Base-by-base conservation (phyloP, 2,888 invertebrate species). In the Drosophila mayaguana region DNA sequence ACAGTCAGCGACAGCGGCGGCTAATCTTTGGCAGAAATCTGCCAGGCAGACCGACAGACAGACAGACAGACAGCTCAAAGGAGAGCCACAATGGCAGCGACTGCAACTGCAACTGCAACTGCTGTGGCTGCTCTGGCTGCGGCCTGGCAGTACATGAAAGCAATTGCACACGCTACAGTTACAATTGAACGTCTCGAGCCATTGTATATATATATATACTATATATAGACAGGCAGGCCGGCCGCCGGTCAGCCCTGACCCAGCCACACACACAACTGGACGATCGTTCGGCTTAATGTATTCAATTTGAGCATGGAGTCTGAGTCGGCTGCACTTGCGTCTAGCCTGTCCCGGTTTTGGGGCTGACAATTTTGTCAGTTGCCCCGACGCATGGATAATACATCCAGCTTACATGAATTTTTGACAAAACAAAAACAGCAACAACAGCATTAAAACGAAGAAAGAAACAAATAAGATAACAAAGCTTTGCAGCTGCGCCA, bases 1-100 rank as follows among this genome's bases (percentile, higher is more conserved):
- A 78, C 78, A 78, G 72, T 72, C 78, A 72, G 64, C 68, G 78
- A 71, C 78, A 78, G 75, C 68, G 67, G 45, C 63, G 64, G 68
- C 78, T 82, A 81, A 82, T 82, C 81, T 82, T 57, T 69, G 67
- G 69, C 79, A 68, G 76, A 79, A 74, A 82, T 82, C 84, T 80
- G 72, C 78, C 78, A 68, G 77, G 65, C 72, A 69, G 51, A n/a
- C 54, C 36, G 48, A 46, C 46, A 46, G 77, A 50, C 28, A 5
- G 32, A 3, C n/a, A 12, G 55, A n/a, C 55, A 61, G 78, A 70
- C 78, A 78, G 78, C 78, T 78, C 65, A 78, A 78, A 78, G 77
- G 73, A 54, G 54, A 54, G 54, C 40, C 54, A 38, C 51, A 51
- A 34, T 20, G 51, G 51, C 51, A 34, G 38, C 28, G 48, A n/a